A percentile compares a stretch with the other conserved stretches of the same genome.
Evolutionary conservation across 2,888 invertebrate genomes (phyloP).

Genomic region (Yponomeuta evonymella): DNA sequence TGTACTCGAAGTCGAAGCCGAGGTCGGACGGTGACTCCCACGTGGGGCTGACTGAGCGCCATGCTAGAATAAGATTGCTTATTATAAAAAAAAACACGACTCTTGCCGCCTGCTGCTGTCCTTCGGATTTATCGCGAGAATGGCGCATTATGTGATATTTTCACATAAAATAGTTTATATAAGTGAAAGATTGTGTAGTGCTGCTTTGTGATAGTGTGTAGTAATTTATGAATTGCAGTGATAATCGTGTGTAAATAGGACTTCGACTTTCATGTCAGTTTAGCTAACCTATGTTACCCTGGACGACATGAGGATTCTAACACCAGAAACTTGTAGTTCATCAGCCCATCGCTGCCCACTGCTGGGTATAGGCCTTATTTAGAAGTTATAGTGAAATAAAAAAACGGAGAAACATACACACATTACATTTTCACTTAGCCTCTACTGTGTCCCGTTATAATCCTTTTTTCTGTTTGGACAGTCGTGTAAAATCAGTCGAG

Average conservation of each 20-base stretch:
- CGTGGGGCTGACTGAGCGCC: slow-evolving; percentile 75
- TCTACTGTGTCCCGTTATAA: too few species aligned
- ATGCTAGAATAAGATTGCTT: slow-evolving; percentile 34
- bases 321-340: too few species aligned
- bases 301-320: too few species aligned
- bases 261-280: slow-evolving; percentile 53
- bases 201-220: slow-evolving; percentile 68
- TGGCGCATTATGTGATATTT: slow-evolving; percentile 74
- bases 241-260: slow-evolving; percentile 64
- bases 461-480: too few species aligned
- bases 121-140: slow-evolving; percentile 71
- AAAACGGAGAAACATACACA: too few species aligned
- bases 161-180: slow-evolving; percentile 64
- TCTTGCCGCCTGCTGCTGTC: slow-evolving; percentile 65
- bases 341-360: too few species aligned
- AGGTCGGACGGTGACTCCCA: slow-evolving; percentile 88
- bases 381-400: too few species aligned
- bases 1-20: slow-evolving; percentile 88
- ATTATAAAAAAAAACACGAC: background rate
- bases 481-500: too few species aligned
- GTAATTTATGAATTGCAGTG: slow-evolving; percentile 68
- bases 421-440: too few species aligned
- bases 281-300: too few species aligned
- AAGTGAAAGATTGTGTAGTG: slow-evolving; percentile 73
- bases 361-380: too few species aligned